Evolutionary conservation across 2,888 invertebrate species (phyloP).

Genomic region (Chloroclysta siterata): DNA sequence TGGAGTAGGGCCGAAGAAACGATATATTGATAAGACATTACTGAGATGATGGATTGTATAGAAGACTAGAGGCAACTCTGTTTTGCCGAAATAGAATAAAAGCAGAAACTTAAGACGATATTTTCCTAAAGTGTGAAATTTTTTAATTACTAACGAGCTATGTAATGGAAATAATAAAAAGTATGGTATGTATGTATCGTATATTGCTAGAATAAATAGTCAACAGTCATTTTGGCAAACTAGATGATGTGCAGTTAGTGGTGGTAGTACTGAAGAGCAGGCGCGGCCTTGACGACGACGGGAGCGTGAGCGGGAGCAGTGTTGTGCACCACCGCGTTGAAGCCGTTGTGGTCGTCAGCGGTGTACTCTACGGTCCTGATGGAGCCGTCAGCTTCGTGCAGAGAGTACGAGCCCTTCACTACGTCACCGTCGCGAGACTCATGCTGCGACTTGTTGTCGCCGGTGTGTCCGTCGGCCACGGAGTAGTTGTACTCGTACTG

Average conservation of each 20-base stretch:
- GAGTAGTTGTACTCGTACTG: conserved; percentile 83
- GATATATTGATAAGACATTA: too few relatives aligned
- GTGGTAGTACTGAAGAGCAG: conserved; percentile 54
- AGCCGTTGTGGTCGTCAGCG: conserved; percentile 81
- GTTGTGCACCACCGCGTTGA: conserved; percentile 67
- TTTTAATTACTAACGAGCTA: background rate
- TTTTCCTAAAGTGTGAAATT: too few relatives aligned
- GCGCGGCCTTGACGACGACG: conserved; percentile 45
- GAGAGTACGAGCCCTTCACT: conserved; percentile 82
- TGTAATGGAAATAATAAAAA: background rate
- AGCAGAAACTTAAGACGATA: too few relatives aligned
- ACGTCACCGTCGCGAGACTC: conserved; percentile 82
- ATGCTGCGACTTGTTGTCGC: conserved; percentile 84
- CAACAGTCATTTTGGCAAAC: conserved; percentile 30
- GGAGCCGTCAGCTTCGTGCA: conserved; percentile 84
- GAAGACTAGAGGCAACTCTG: too few relatives aligned
- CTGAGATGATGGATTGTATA: too few relatives aligned
- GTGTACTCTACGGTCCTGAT: conserved; percentile 83
- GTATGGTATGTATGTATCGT: background rate
- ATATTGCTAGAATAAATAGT: conserved; percentile 42
- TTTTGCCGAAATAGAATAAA: too few relatives aligned
- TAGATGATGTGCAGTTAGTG: conserved; percentile 43
- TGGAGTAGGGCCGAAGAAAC: too few relatives aligned
- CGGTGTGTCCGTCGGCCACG: conserved; percentile 83
- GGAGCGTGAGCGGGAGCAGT: conserved; percentile 56